These are phyloP conservation scores for Leptothorax acervorum DNA, from an alignment of 2,888 invertebrate genomes.

Conservation along the genomic window DNA sequence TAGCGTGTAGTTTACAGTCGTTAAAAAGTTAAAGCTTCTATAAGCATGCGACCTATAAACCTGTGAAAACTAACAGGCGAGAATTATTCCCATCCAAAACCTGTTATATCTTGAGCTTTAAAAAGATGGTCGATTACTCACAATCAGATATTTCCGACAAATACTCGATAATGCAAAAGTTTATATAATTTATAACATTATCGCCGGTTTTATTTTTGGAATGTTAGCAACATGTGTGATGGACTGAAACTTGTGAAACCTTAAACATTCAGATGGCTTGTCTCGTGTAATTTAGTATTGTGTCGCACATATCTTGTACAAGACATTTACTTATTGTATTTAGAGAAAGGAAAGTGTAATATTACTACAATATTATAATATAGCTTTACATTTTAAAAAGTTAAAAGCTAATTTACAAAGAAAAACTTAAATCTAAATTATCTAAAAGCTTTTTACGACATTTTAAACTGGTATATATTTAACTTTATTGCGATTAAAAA, in stretches of 20 bases:
- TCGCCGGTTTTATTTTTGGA: not conserved
- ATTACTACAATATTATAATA: not conserved
- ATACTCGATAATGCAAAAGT: conserved; percentile 1
- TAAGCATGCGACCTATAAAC: not conserved
- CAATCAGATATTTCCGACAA: not conserved
- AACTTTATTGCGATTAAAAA: not conserved
- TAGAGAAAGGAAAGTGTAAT: not conserved
- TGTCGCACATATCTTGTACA: not conserved
- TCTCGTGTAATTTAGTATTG: not conserved
- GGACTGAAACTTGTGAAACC: not conserved
- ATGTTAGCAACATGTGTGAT: not conserved
- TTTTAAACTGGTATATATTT: not conserved
- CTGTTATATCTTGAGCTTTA: not conserved
- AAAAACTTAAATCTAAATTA: not conserved
- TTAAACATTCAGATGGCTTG: not conserved
- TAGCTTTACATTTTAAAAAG: not conserved
- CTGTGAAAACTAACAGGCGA: not conserved
- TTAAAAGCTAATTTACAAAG: not conserved
- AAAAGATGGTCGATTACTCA: not conserved
- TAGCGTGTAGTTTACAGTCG: not conserved
- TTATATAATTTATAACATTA: not conserved
- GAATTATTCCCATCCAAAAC: not conserved
- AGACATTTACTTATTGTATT: not conserved
- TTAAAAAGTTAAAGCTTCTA: conserved; percentile 22
- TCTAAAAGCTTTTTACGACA: not conserved